Evolutionary conservation across 2,113 vertebrate species (phyloP), one percentile per base, ranked within the genome.

Genomic region (Chionodraco myersi): DNA sequence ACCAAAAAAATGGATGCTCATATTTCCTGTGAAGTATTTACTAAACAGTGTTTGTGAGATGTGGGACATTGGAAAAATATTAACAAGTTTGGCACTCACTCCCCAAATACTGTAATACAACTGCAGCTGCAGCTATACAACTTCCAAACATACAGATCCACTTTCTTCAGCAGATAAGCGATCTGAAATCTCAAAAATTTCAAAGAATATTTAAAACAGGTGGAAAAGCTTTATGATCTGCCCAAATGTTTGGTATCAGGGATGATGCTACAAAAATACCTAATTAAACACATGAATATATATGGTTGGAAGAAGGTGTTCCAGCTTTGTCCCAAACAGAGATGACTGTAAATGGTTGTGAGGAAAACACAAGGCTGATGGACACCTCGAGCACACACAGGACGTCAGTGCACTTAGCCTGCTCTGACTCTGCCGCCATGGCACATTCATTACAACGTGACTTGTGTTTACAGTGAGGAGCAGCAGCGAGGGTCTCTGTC

Each of bases 391-490:
- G 41, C 49, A 87, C 87, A 77, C 41, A 9, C 6, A 4, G 61
- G 48, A 87, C 80, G 80, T 88, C 87, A 88, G 65, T 44, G 72
- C 86, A 75, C 82, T 86, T 60, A 66, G 69, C 26, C 74, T 67
- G 58, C 80, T 81, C 60, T 8, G 1, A 64, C 74, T 79, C 69
- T 76, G 12, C 15, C 71, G 79, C 86, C 77, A 4, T 82, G 4
- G n/a, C 70, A 71, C 84, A 90, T 90, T 79, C 54, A 83, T 85
- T 83, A 86, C 77, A 44, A 68, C 3, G 2, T 53, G 81, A 81
- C 87, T 87, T 76, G 0, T 91, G 91, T 93, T 93, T 92, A 92
- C 76, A 86, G 21, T 70, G 76, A 75, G 69, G 69, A 69, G 82
- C 79, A 48, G 77, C 61, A 21, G 68, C 45, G 51, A 72, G 63